Evolutionary conservation across 2,888 invertebrate genomes (phyloP), one percentile per base, ranked within the genome.

Genomic region (Cepaea hortensis): DNA sequence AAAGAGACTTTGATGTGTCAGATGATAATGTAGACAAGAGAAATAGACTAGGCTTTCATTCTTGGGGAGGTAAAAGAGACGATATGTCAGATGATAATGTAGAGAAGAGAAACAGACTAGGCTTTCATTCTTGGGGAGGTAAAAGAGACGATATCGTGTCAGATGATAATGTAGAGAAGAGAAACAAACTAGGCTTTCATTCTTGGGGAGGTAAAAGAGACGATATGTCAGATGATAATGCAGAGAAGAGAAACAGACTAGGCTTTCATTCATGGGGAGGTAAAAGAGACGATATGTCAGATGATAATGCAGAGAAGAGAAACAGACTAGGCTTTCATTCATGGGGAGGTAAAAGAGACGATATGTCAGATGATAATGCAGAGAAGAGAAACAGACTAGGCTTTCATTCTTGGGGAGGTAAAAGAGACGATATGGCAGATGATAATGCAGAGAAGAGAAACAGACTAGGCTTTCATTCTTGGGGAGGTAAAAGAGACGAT

Each of bases 171-270:
- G 20, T n/a, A 20, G 76, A 76, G 48, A 76, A 76, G 18, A 48
- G 76, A 76, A 23, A 20, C 6, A 55, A n/a, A 3, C 1, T 46
- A 9, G 80, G 80, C 6, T 80, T 80, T 65, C 62, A 80, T 80
- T 80, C 80, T 80, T 80, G 80, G 80, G 80, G 65, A n/a, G 80
- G 80, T 6, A 80, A 80, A 55, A 80, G 80, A 35, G 62, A 50
- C 35, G 15, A 20, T 18, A n/a, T 48, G 18, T 35, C 3, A 15
- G 35, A 65, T 62, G 46, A 81, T 81, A 46, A 4, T 18, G 15
- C 0, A 6, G 75, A 75, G 48, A 79, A 79, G n/a, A 79, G 79
- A 79, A 20, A 46, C 11, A 61, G 55, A 35, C 3, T 61, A 20
- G 79, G 79, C 7, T 79, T 79, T 18, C n/a, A 79, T 79, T 79